Evolutionary conservation across 2,113 vertebrate species (phyloP), one percentile per base, ranked within the genome.

Genomic region (Pagrus major): DNA sequence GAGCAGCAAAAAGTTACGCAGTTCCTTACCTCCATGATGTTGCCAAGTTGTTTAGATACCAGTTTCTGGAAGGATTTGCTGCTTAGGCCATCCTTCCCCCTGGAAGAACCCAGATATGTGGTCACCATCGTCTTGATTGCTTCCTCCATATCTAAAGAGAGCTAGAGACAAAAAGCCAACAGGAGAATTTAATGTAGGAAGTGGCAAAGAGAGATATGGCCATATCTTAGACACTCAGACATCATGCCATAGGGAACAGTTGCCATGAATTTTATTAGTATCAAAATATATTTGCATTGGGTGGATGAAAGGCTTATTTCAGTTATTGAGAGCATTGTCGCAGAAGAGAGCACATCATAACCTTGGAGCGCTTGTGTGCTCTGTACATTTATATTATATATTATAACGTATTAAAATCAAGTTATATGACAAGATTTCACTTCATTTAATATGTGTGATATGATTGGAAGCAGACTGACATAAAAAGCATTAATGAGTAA

Each of bases 51-150:
- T 2, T 75, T 81, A 49, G 88, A 35, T 20, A 94, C 81, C 82
- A 95, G 25, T 9, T 93, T 94, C 73, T 92, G 47, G 77, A 95
- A 95, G 60, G 46, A 59, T n/a, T 86, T 83, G 0, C 33, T n/a
- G 10, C 71, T 35, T 12, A 95, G 72, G 81, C 27, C 90, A 0
- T 92, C 93, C 51, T 89, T 92, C 25, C 94, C 93, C 25, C n/a
- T 80, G 68, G 90, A 0, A 16, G 89, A 85, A 12, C 6, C 68
- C 21, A 93, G 8, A 78, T 88, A 95, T 18, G 93, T 91, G 25
- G 58, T 85, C 44, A 94, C 93, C 20, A 95, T 0, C 0, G 93
- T 95, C 76, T 91, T 72, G 63, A 95, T 93, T 68, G 94, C 92
- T 23, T 52, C 27, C 74, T 95, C 94, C 92, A 95, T 95, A 37